These are phyloP conservation scores for Cerastoderma edule DNA, from an alignment of 2,888 invertebrate genomes.

Conservation along the genomic window DNA sequence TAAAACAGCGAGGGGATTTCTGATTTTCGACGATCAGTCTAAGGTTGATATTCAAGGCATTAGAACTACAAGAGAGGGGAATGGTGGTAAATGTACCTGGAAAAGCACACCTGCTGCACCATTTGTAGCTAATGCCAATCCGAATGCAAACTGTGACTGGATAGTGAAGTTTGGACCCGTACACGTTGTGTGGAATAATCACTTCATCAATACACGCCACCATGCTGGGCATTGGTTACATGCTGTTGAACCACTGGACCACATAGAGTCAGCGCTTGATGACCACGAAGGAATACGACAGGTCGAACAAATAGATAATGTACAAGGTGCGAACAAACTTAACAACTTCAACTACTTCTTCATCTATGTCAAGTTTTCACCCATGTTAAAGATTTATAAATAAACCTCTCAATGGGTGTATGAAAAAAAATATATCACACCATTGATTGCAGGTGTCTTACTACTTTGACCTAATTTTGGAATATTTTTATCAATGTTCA, in stretches of 20 bases:
- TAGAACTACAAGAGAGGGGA: not conserved
- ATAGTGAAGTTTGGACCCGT: not conserved
- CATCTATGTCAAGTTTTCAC: no score
- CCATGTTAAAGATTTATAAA: no score
- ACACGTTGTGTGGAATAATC: constrained; percentile 16
- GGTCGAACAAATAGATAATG: not conserved
- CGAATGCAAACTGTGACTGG: constrained; percentile 30
- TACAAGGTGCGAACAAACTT: constrained; percentile 16
- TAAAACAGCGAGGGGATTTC: constrained; percentile 22
- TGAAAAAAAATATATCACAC: no score
- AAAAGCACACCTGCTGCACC: constrained; percentile 2
- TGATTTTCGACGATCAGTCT: constrained; percentile 28
- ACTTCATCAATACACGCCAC: constrained; percentile 27
- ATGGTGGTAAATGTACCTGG: constrained; percentile 14
- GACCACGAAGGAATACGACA: constrained; percentile 14
- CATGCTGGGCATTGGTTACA: constrained; percentile 22
- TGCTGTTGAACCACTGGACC: not conserved
- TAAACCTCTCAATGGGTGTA: no score
- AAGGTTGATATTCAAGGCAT: constrained; percentile 9
- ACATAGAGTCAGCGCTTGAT: not conserved
- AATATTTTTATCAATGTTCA: no score
- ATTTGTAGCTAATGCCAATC: constrained; percentile 18
- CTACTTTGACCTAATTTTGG: no score
- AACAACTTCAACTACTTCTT: no score
- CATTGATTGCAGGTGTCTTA: no score